A percentile compares a stretch with the other conserved stretches of the same genome.
Conservation (phyloP, 2,888 invertebrate genomes). For the Drosophila trichaetosa region DNA sequence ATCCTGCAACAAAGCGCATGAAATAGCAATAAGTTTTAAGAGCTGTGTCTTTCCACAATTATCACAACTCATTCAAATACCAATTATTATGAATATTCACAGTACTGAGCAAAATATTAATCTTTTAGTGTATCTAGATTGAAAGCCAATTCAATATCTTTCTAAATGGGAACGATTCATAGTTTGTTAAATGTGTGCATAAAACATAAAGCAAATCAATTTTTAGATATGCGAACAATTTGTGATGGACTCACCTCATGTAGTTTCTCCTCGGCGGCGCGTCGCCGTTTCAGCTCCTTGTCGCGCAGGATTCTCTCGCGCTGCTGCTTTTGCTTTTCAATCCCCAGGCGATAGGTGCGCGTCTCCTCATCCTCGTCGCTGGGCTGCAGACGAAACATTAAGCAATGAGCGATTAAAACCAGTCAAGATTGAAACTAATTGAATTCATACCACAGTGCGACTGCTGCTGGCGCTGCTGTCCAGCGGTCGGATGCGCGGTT, state of each 20-base stretch:
- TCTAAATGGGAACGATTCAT: background rate
- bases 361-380: constrained; percentile 86
- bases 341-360: constrained; percentile 85
- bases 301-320: constrained; percentile 85
- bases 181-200: background rate
- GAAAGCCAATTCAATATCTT: background rate
- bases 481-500: constrained; percentile 74
- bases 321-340: constrained; percentile 85
- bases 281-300: constrained; percentile 85
- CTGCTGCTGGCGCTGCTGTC: constrained; percentile 60
- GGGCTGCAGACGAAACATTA: constrained; percentile 57
- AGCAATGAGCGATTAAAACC: background rate
- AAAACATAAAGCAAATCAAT: background rate
- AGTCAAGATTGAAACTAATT: background rate
- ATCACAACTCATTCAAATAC: background rate
- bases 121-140: background rate
- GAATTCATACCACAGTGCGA: constrained; percentile 75
- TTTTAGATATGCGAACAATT: background rate
- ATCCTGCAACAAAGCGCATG: constrained; percentile 67
- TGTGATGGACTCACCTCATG: constrained; percentile 78
- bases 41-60: background rate
- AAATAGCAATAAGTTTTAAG: background rate
- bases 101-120: background rate
- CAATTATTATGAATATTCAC: background rate
- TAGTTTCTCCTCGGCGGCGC: constrained; percentile 84